A percentile compares a stretch with the other conserved stretches of the same genome.
Conservation (phyloP, 2,888 invertebrate genomes). For the Drosophila prolongata region DNA sequence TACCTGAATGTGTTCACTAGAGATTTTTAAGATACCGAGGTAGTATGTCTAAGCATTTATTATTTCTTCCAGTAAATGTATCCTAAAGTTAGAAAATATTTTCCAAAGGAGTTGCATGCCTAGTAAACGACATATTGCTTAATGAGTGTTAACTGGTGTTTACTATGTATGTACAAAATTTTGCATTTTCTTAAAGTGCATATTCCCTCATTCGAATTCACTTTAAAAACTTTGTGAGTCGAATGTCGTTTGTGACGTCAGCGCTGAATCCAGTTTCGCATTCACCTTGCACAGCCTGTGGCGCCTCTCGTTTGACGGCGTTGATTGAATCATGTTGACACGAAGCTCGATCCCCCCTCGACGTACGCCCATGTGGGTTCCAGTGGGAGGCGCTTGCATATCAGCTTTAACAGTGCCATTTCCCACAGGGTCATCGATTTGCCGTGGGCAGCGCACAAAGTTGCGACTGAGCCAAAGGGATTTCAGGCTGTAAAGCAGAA, state of each 20-base stretch:
- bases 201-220: constrained; percentile 21
- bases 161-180: no score
- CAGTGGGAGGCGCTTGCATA: constrained; percentile 5
- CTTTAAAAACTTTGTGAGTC: constrained; percentile 23
- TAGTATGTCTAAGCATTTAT: no score
- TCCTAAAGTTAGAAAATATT: no score
- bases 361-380: background rate
- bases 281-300: constrained; percentile 23
- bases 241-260: constrained; percentile 69
- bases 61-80: no score
- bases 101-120: no score
- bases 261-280: constrained; percentile 14
- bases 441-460: constrained; percentile 13
- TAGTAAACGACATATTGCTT: no score
- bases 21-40: no score
- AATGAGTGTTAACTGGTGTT: no score
- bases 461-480: background rate
- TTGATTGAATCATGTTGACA: constrained; percentile 41
- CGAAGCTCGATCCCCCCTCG: background rate
- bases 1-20: no score
- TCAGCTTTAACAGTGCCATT: constrained; percentile 29
- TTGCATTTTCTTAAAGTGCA: background rate
- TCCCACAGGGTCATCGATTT: constrained; percentile 1
- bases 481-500: background rate
- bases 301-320: constrained; percentile 22